phyloP scores from a whole-genome alignment of 2,113 vertebrate species.

The Charadrius vociferus region DNA sequence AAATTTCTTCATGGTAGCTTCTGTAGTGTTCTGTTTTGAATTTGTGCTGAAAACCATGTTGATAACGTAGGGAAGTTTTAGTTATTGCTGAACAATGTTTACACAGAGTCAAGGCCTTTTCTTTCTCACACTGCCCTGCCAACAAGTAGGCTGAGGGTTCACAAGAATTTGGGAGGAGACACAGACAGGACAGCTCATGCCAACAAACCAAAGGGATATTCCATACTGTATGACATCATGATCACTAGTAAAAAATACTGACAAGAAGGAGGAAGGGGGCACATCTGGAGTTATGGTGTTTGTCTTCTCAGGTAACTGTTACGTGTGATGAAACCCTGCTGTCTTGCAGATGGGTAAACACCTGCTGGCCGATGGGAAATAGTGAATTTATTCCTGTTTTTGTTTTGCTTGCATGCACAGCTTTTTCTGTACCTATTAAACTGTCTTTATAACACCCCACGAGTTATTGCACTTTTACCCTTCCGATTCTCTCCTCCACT shows the following conservation, averaged over 20 bases:
- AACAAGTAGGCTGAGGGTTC: not conserved
- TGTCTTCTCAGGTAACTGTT: not conserved
- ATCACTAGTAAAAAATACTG: not conserved
- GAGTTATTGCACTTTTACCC: too few species aligned
- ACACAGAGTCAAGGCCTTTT: not conserved
- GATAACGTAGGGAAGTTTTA: not conserved
- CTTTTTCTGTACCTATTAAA: not conserved
- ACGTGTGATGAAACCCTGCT: accelerated
- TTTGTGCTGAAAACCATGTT: not conserved
- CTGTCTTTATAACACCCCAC: not conserved
- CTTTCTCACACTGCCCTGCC: not conserved
- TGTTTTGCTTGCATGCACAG: accelerated
- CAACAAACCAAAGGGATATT: not conserved
- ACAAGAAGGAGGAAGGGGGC: not conserved
- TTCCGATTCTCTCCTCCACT: not conserved
- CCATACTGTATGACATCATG: not conserved
- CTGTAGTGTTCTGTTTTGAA: not conserved
- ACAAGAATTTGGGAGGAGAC: not conserved
- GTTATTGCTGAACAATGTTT: not conserved
- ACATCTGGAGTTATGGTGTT: accelerated
- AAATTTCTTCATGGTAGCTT: not conserved
- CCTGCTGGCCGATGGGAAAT: not conserved
- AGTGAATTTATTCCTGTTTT: not conserved
- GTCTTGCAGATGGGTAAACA: not conserved
- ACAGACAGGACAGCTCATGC: not conserved